Conservation (phyloP, 2,888 invertebrate genomes). For the Dimorphilus gyrociliatus region DNA sequence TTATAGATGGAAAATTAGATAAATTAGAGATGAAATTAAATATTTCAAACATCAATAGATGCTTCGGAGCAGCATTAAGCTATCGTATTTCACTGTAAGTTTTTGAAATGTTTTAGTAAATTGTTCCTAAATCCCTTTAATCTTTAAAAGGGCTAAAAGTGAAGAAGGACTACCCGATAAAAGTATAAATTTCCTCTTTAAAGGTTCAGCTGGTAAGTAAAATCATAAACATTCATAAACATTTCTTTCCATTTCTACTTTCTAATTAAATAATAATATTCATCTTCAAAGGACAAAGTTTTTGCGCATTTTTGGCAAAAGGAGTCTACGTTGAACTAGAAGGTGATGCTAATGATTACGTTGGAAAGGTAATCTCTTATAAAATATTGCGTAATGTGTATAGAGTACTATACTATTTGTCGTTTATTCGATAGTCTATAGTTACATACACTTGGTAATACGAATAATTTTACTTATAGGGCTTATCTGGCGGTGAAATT, state of each 20-base stretch:
- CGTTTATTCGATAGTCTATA: too few relatives aligned
- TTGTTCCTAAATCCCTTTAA: conserved; percentile 3
- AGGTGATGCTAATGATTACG: conserved; percentile 97
- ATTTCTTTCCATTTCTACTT: too few relatives aligned
- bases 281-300: too few relatives aligned
- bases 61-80: conserved; percentile 81
- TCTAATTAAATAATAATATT: too few relatives aligned
- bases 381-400: too few relatives aligned
- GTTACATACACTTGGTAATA: too few relatives aligned
- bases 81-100: conserved; percentile 80
- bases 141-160: conserved; percentile 54
- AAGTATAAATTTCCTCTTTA: conserved; percentile 50
- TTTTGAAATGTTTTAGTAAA: not conserved
- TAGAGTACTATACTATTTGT: too few relatives aligned
- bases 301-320: conserved; percentile 84
- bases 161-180: conserved; percentile 64
- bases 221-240: too few relatives aligned
- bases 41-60: conserved; percentile 77
- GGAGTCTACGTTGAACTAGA: conserved; percentile 77
- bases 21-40: conserved; percentile 55
- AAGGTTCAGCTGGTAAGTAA: conserved; percentile 92
- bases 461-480: conserved; percentile 45
- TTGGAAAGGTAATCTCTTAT: conserved; percentile 68
- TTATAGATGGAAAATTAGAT: conserved; percentile 55
- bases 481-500: conserved; percentile 82